Evolutionary conservation across 2,113 vertebrate genomes (phyloP).

Genomic region (Eptesicus fuscus): DNA sequence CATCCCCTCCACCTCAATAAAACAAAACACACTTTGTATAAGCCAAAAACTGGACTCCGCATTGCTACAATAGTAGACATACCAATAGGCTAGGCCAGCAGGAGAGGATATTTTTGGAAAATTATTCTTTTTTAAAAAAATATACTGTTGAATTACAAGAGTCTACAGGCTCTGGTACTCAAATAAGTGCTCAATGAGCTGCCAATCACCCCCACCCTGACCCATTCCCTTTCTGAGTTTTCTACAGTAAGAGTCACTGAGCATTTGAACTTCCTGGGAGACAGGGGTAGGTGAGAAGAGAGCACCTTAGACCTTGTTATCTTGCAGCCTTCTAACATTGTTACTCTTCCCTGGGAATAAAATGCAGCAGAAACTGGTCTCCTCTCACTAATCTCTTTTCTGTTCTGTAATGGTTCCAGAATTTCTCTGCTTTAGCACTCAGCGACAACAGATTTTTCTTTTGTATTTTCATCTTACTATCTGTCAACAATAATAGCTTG

Average conservation of each 20-base stretch:
- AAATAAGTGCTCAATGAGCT: neutral
- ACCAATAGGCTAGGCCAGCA: neutral
- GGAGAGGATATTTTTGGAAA: neutral
- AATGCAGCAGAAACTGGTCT: neutral
- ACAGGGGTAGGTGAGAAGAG: neutral
- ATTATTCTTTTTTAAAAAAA: neutral
- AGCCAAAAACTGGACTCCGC: neutral
- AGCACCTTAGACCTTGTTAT: neutral
- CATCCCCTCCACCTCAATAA: neutral
- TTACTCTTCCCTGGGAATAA: neutral
- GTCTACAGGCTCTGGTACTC: neutral
- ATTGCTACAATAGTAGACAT: neutral
- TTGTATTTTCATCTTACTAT: neutral
- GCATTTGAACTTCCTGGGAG: neutral
- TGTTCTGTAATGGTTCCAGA: neutral
- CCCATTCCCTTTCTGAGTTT: neutral
- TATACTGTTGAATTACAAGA: neutral
- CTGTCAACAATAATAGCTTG: neutral
- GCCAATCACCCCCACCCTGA: neutral
- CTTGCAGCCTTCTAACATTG: neutral
- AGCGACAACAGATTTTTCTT: neutral
- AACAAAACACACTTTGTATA: neutral
- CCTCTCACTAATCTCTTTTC: neutral
- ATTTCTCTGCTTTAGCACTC: neutral
- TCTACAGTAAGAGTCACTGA: neutral